Base-by-base conservation (phyloP, 1,140 invertebrate species). In the Adoxophyes honmai region DNA sequence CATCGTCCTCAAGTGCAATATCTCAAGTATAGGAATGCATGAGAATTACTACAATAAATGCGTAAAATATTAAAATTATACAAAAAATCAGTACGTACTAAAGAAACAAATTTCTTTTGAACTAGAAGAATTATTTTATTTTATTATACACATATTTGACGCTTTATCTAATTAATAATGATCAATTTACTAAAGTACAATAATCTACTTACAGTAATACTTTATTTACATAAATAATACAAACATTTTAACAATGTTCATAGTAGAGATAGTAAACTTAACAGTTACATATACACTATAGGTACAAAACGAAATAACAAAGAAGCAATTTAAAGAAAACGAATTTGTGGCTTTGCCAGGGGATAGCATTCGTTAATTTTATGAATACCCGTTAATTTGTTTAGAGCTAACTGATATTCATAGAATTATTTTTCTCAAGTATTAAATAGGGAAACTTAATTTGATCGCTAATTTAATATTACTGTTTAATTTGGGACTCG, bases 221-320 rank as follows among this genome's bases (percentile, higher is more conserved):
- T 66, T 67, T 87, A 88, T 86, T 78, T 86, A 88, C 81, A 88
- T 76, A 81, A 84, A 85, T 83, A 88, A 82, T 87, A 86, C 84
- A 87, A 81, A 85, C 77, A 81, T 83, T 74, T 63, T 61, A 88
- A 88, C 85, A 83, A 86, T 83, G 78, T 81, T 75, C 53, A 37
- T 48, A 55, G 16, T 52, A 59, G 9, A 21, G 35, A 75, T 71
- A 77, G 55, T 74, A 88, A 88, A 88, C 85, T 86, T 88, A 88
- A 88, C 85, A 88, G 60, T 66, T 74, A 83, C n/a, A 76, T 80
- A 73, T 81, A 83, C 73, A 86, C 57, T 66, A 62, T 77, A 75
- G 57, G 56, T 80, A 84, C 68, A 78, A 85, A 85, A 86, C 65
- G 66, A 80, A 86, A 84, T 67, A 88, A 88, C 82, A 75, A 74